Conservation (phyloP, 2,888 invertebrate genomes). For the Colostygia pectinataria region DNA sequence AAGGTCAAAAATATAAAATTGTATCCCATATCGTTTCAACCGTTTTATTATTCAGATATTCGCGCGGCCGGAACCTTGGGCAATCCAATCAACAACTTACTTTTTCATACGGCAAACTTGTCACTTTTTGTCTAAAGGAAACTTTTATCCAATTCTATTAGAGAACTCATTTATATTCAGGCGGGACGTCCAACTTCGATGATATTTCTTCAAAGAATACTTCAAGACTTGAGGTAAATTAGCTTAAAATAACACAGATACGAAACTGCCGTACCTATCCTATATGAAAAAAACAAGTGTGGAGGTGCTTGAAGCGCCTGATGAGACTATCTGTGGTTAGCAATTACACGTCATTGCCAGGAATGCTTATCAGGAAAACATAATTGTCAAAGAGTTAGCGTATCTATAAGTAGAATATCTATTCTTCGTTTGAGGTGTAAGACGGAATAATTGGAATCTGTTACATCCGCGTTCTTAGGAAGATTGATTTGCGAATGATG, state of each 20-base stretch:
- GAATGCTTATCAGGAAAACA: too few species aligned
- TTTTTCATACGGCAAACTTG: conserved; percentile 48
- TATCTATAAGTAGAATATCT: conserved; percentile 4
- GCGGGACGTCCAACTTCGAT: conserved; percentile 44
- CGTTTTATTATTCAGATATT: conserved; percentile 12
- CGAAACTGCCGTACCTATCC: conserved; percentile 6
- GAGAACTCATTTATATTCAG: conserved; percentile 61
- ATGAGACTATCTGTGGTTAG: not conserved
- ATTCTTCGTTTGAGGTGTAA: conserved; percentile 21
- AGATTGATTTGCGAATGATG: conserved; percentile 31
- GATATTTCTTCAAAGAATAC: conserved; percentile 45
- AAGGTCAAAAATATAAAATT: too few species aligned
- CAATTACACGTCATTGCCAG: too few species aligned
- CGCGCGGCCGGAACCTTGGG: conserved; percentile 12
- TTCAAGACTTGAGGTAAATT: conserved; percentile 26
- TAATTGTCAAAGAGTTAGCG: not conserved
- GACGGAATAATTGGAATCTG: conserved; percentile 34
- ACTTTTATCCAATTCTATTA: conserved; percentile 63
- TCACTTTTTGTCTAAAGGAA: conserved; percentile 53
- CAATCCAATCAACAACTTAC: conserved; percentile 45
- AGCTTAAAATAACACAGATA: conserved; percentile 5
- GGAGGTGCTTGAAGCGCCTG: too few species aligned
- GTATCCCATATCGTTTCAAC: too few species aligned
- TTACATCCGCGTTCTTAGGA: conserved; percentile 25
- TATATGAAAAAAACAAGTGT: too few species aligned